Evolutionary conservation across 2,888 invertebrate genomes (phyloP).

Genomic region (Microdon myrmicae): DNA sequence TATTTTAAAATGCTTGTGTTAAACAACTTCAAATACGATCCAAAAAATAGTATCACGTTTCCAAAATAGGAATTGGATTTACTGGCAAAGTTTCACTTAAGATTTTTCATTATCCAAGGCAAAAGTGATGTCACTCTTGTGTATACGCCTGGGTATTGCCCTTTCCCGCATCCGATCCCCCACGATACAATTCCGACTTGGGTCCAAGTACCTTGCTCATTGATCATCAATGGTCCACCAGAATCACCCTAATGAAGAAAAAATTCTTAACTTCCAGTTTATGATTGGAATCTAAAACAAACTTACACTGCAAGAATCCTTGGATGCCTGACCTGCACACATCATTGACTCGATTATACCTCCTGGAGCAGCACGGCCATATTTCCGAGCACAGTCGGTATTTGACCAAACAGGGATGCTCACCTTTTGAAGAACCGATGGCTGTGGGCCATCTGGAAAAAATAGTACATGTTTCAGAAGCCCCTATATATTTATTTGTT

Average conservation of each 20-base stretch:
- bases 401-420: slow-evolving; percentile 87
- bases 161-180: slow-evolving; percentile 93
- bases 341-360: slow-evolving; percentile 89
- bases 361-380: slow-evolving; percentile 85
- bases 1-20: too few relatives aligned
- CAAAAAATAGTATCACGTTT: slow-evolving; percentile 42
- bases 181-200: slow-evolving; percentile 91
- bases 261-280: neutral
- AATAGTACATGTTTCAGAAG: slow-evolving; percentile 3
- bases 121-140: slow-evolving; percentile 84
- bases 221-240: slow-evolving; percentile 87
- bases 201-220: slow-evolving; percentile 78
- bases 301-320: slow-evolving; percentile 91
- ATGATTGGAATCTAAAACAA: neutral
- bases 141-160: slow-evolving; percentile 91
- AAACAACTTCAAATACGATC: too few relatives aligned
- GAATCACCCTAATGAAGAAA: slow-evolving; percentile 78
- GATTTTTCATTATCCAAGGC: slow-evolving; percentile 88
- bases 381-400: slow-evolving; percentile 79
- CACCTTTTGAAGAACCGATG: slow-evolving; percentile 83
- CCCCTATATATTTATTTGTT: slow-evolving; percentile 1
- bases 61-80: neutral
- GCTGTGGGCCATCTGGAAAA: slow-evolving; percentile 80
- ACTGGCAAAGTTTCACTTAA: slow-evolving; percentile 67
- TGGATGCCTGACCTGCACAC: slow-evolving; percentile 85